A percentile compares a stretch with the other conserved stretches of the same genome.
Evolutionary conservation across 2,888 invertebrate species (phyloP).

Genomic region (Bombyx huttoni): DNA sequence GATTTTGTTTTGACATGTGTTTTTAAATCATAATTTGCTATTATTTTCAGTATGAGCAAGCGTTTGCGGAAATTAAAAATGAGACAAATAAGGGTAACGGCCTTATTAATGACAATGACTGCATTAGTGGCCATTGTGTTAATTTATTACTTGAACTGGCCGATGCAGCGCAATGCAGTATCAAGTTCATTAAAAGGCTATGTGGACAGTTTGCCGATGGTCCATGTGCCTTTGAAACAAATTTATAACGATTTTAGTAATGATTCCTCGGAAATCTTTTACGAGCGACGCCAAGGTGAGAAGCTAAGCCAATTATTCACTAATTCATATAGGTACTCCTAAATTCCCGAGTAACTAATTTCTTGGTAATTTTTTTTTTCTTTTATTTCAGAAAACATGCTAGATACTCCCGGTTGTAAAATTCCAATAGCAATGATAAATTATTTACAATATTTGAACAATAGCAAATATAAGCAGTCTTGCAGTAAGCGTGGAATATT

Average conservation of each 20-base stretch:
- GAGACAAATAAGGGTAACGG: slow-evolving; percentile 27
- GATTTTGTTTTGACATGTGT: neutral
- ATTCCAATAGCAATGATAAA: slow-evolving; percentile 35
- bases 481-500: slow-evolving; percentile 46
- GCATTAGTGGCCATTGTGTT: slow-evolving; percentile 25
- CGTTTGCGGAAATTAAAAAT: slow-evolving; percentile 24
- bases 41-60: slow-evolving; percentile 35
- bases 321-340: no score
- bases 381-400: slow-evolving; percentile 26
- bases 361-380: neutral
- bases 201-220: slow-evolving; percentile 21
- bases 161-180: neutral
- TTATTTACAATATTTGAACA: slow-evolving; percentile 20
- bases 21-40: neutral
- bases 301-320: neutral
- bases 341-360: no score
- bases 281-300: slow-evolving; percentile 3
- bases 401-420: slow-evolving; percentile 44
- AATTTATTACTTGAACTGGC: slow-evolving; percentile 17
- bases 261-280: slow-evolving; percentile 1
- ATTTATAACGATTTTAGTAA: slow-evolving; percentile 10
- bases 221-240: slow-evolving; percentile 28
- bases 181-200: slow-evolving; percentile 4
- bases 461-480: neutral
- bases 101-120: slow-evolving; percentile 12